These are phyloP conservation scores for Mungos mungo DNA, from an alignment of 2,113 vertebrate genomes.

Conservation along the genomic window DNA sequence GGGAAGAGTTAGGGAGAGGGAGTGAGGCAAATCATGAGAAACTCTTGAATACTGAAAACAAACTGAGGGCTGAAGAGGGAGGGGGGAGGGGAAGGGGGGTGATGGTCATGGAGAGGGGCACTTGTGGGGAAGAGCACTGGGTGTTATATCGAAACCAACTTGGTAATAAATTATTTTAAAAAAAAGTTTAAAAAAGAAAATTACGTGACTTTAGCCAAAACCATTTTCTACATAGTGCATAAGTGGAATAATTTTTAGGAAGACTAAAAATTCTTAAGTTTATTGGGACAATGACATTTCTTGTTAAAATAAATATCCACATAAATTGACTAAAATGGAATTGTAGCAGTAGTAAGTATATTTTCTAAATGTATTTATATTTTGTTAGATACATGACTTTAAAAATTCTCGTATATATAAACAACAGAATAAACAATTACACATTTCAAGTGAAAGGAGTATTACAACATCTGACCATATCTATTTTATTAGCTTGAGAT, in stretches of 20 bases:
- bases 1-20: too few species aligned
- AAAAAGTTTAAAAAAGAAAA: neutral
- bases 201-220: neutral
- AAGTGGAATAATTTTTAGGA: neutral
- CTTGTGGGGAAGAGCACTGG: too few species aligned
- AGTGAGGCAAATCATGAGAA: too few species aligned
- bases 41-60: too few species aligned
- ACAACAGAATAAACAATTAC: neutral
- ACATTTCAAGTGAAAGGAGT: neutral
- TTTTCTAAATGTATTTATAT: slow-evolving; percentile 4
- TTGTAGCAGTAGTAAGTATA: neutral
- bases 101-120: too few species aligned
- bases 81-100: too few species aligned
- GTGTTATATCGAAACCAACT: too few species aligned
- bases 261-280: neutral
- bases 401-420: neutral
- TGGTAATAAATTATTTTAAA: too few species aligned
- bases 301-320: neutral
- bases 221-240: neutral
- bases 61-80: too few species aligned
- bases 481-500: slow-evolving; percentile 59
- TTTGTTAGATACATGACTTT: neutral
- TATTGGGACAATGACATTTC: neutral
- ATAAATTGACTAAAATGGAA: neutral
- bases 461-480: neutral